These are phyloP conservation scores for Thamnophis elegans DNA, from an alignment of 2,797 vertebrate genomes.

Conservation along the genomic window DNA sequence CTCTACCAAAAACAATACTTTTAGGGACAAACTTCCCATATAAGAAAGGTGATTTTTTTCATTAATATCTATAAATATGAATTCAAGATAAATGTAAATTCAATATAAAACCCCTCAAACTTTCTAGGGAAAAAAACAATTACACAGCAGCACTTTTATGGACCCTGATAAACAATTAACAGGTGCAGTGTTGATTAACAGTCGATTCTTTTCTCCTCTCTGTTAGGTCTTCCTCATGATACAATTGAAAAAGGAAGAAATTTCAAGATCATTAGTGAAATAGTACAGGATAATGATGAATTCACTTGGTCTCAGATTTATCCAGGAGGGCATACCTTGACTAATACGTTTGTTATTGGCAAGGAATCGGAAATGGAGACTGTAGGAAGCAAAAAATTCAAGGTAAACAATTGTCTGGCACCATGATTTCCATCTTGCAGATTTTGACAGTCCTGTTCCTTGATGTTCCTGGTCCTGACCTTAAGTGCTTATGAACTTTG, in stretches of 20 bases:
- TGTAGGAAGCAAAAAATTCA: conserved; percentile 80
- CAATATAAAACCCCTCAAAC: neutral
- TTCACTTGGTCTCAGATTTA: conserved; percentile 84
- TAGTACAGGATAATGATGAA: conserved; percentile 81
- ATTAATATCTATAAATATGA: neutral
- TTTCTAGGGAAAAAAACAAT: neutral
- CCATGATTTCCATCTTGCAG: neutral
- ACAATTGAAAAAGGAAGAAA: conserved; percentile 80
- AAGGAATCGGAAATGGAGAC: conserved; percentile 84
- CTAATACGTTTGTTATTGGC: conserved; percentile 80
- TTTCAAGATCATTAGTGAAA: conserved; percentile 85
- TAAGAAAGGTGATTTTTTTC: neutral
- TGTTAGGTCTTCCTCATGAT: conserved; percentile 81
- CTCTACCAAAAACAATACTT: neutral
- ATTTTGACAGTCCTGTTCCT: neutral
- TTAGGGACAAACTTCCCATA: neutral
- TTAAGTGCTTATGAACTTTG: neutral
- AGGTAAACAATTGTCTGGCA: conserved; percentile 68
- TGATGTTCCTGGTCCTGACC: neutral
- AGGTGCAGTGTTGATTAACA: neutral
- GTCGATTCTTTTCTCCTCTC: conserved; percentile 7
- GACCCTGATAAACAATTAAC: neutral
- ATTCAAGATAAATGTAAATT: conserved; percentile 16
- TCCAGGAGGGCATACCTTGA: conserved; percentile 74
- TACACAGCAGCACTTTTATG: neutral